A percentile compares a stretch with the other conserved stretches of the same genome.
phyloP scores from a whole-genome alignment of 2,113 vertebrate species.

The Pogonocichla stellata region DNA sequence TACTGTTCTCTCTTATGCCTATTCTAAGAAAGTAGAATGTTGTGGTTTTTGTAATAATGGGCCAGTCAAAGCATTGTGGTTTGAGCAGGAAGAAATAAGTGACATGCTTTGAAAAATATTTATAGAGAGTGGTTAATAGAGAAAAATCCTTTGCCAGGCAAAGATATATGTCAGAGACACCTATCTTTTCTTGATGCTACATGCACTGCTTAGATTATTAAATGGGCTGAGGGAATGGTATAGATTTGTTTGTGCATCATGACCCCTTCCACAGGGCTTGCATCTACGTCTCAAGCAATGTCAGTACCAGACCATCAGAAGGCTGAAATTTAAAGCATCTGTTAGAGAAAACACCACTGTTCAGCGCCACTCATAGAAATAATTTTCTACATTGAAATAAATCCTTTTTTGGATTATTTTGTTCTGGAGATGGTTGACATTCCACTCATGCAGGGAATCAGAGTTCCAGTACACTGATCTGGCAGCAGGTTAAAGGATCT shows the following conservation, averaged over 20 bases:
- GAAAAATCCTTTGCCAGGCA: background rate
- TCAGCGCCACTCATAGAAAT: background rate
- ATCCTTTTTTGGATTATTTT: background rate
- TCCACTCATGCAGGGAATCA: background rate
- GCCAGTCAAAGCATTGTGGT: background rate
- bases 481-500: background rate
- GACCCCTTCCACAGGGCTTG: background rate
- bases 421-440: background rate
- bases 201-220: background rate
- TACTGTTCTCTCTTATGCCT: background rate
- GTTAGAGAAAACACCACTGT: background rate
- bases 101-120: background rate
- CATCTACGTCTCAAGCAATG: accelerated
- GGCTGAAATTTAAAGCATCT: background rate
- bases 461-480: background rate
- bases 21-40: background rate
- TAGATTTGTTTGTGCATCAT: background rate
- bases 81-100: background rate
- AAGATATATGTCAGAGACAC: background rate
- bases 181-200: background rate
- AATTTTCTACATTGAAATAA: background rate
- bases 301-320: background rate
- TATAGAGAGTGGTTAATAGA: background rate
- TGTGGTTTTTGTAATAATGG: background rate
- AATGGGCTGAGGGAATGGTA: background rate